Evolutionary conservation across 2,113 vertebrate genomes (phyloP), one percentile per base, ranked within the genome.

Genomic region (Ibidorhyncha struthersii): DNA sequence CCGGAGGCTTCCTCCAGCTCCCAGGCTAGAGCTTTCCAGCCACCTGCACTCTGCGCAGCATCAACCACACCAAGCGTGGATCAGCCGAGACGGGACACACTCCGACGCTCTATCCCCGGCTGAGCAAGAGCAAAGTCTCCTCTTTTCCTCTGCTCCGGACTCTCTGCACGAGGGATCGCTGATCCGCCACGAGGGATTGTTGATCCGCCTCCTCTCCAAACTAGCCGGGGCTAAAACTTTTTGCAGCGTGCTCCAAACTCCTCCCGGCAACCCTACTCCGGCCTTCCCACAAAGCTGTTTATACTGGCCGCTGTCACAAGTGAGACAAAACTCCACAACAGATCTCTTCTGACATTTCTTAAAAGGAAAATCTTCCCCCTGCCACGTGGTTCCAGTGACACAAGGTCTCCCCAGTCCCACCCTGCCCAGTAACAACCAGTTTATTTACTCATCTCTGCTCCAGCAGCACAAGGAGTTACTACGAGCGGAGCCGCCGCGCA

Each of bases 401-500:
- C 25, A 2, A 50, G 78, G 43, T 40, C 34, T 43, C 73, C 63
- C 22, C 61, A 9, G 61, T 62, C 41, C 56, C 40, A 22, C 17
- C 38, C 18, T 5, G 2, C 62, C 80, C 66, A 78, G 67, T 71
- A 59, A 73, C 45, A 43, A 73, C 76, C 10, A 9, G 26, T 21
- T 34, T 49, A 82, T 21, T 27, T 11, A 22, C 47, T 34, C 43
- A 7, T 65, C 5, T 47, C 45, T 1, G 16, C 69, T 38, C 56
- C 80, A 22, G 91, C 69, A 23, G 58, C 22, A 10, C 32, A 0
- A 29, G 69, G 66, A 84, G 84, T 25, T n/a, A 10, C 76, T 6
- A 30, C 0, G 10, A 58, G 66, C 4, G 0, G 38, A 40, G 29
- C 65, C 0, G 1, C 25, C 6, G 4, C 14, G 2, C 13, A 9